Conservation (phyloP, 53 echinoderm and acorn worm species). For the Actinopyga echinites region DNA sequence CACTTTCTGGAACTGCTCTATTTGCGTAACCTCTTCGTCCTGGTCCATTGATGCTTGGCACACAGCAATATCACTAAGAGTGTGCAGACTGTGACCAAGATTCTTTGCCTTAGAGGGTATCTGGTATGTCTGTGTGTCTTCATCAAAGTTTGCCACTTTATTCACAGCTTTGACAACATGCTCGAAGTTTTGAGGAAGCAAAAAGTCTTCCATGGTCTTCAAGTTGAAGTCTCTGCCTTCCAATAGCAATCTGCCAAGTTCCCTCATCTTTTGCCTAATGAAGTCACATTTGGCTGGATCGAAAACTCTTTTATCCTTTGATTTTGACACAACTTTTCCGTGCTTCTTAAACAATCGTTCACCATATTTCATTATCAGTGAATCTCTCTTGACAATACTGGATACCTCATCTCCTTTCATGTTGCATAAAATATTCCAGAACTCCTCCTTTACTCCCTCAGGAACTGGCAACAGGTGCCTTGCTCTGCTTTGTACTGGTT, state of each 20-base stretch:
- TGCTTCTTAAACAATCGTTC: background rate
- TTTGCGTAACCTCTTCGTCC: background rate
- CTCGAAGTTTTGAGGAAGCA: background rate
- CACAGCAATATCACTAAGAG: background rate
- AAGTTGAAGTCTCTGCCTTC: background rate
- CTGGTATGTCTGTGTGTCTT: background rate
- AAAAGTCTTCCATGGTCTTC: too few species aligned
- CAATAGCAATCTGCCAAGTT: background rate
- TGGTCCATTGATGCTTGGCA: conserved; percentile 4
- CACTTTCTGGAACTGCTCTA: conserved; percentile 16
- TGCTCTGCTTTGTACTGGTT: background rate
- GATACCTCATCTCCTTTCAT: background rate
- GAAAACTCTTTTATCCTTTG: background rate
- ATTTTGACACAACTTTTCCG: background rate
- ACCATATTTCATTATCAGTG: background rate
- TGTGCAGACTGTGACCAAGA: background rate
- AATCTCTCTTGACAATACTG: background rate
- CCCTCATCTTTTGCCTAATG: background rate
- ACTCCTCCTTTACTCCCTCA: background rate
- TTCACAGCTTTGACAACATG: background rate
- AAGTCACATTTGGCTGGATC: background rate
- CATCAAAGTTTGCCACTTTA: background rate
- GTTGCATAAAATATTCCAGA: background rate
- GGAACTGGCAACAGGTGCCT: background rate
- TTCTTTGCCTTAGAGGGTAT: background rate